Evolutionary conservation across 2,113 vertebrate genomes (phyloP), one percentile per base, ranked within the genome.

Genomic region (Amblyornis subalaris): DNA sequence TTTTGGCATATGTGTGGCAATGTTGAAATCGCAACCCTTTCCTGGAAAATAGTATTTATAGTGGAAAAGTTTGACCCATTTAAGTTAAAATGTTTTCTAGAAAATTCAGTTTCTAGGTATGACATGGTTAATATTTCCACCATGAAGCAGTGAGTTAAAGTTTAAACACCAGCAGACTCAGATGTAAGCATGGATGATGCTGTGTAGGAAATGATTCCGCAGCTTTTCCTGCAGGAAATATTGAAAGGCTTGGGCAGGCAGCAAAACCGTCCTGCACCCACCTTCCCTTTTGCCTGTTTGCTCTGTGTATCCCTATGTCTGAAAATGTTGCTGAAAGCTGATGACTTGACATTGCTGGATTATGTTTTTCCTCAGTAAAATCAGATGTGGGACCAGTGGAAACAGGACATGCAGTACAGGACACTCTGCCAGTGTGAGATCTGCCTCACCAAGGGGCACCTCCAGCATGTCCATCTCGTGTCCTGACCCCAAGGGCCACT

Each of bases 261-360:
- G 45, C 38, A 73, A 45, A 64, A 21, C 17, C 0, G 0, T 31
- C 4, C 20, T 24, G 12, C 4, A 1, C 17, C 60, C 58, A 22
- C n/a, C 48, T 84, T 81, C 40, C 36, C 77, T 95, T 89, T 64
- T 55, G 7, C 48, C 35, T 55, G 24, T 55, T 54, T 40, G 20
- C 24, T 60, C 9, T 7, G 14, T 42, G 21, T 33, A 10, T 29
- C 40, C 58, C 54, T n/a, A 12, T 44, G 69, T 72, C 62, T 77
- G 84, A 69, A 84, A 79, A 58, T 1, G 14, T 2, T 1, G 2
- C 21, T 58, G 60, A 55, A 78, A 81, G 18, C 25, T 53, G 33
- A n/a, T 61, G 53, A 3, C 7, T 70, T 79, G n/a, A 69, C 12
- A 1, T 54, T 9, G 11, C 6, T 48, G 23, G 12, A 36, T 53